Percentiles rank a stretch among this genome's conserved stretches.
phyloP scores from a whole-genome alignment of 2,113 vertebrate species.

The Menura novaehollandiae region DNA sequence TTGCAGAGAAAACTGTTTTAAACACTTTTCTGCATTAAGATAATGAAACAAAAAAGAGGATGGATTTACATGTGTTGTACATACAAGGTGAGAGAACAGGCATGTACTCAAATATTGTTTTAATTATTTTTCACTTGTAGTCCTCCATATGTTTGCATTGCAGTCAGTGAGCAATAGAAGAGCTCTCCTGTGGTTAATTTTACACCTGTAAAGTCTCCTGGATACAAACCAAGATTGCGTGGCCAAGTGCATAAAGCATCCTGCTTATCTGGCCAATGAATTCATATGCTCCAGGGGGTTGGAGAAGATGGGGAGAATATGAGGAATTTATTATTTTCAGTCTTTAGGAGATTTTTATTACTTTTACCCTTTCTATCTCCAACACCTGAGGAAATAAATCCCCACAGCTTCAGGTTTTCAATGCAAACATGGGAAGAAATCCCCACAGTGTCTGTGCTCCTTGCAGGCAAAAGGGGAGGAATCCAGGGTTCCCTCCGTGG shows the following conservation, averaged over 20 bases:
- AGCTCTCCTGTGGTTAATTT: conserved; percentile 57
- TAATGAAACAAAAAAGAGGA: not conserved
- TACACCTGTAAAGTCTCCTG: conserved; percentile 61
- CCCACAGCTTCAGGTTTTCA: not conserved
- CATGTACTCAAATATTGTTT: conserved; percentile 27
- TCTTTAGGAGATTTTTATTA: conserved; percentile 43
- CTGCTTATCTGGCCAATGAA: conserved; percentile 47
- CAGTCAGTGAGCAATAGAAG: conserved; percentile 63
- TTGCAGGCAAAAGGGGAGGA: not conserved
- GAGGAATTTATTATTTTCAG: conserved; percentile 30
- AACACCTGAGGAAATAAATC: not conserved
- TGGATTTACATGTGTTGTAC: not conserved
- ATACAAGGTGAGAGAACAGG: conserved; percentile 4
- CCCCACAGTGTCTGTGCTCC: not conserved
- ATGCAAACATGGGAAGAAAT: not conserved
- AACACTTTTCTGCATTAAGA: not conserved
- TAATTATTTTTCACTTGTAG: conserved; percentile 48
- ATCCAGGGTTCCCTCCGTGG: rapidly evolving
- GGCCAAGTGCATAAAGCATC: conserved; percentile 43
- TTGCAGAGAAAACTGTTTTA: not conserved
- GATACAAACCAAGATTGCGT: conserved; percentile 9
- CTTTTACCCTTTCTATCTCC: not conserved
- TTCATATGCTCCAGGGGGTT: conserved; percentile 24
- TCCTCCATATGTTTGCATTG: conserved; percentile 63
- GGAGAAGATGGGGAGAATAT: not conserved